Conservation (phyloP, 2,113 vertebrate genomes). For the Micronycteris hirsuta region DNA sequence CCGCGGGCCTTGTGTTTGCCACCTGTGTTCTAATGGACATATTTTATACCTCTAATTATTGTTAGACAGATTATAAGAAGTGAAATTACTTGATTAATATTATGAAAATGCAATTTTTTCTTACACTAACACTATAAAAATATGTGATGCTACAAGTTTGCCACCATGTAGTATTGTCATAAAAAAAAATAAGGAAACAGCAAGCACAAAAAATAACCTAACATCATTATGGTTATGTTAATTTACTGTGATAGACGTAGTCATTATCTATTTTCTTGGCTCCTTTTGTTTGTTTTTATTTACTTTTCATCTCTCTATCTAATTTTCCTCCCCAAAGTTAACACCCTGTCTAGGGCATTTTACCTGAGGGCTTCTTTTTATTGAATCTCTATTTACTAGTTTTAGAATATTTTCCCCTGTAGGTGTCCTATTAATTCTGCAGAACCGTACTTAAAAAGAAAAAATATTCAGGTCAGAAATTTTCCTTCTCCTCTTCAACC, state of each 20-base stretch:
- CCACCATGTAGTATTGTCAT: not conserved
- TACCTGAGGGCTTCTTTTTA: not conserved
- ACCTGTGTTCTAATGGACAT: not conserved
- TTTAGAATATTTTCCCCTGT: not conserved
- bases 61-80: not conserved
- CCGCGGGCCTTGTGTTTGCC: too few species aligned
- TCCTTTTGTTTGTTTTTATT: not conserved
- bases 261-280: not conserved
- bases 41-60: not conserved
- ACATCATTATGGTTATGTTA: not conserved
- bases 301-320: not conserved
- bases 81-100: not conserved
- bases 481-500: not conserved
- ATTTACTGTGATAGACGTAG: not conserved
- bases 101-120: not conserved
- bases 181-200: not conserved
- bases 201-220: not conserved
- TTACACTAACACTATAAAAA: not conserved
- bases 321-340: not conserved
- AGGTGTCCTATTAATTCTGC: not conserved
- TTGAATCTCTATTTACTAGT: not conserved
- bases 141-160: too few species aligned
- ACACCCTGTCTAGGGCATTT: not conserved
- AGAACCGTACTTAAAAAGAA: not conserved
- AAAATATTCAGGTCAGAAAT: not conserved